Evolutionary conservation across 2,113 vertebrate genomes (phyloP), one percentile per base, ranked within the genome.

Genomic region (Pantherophis guttatus): DNA sequence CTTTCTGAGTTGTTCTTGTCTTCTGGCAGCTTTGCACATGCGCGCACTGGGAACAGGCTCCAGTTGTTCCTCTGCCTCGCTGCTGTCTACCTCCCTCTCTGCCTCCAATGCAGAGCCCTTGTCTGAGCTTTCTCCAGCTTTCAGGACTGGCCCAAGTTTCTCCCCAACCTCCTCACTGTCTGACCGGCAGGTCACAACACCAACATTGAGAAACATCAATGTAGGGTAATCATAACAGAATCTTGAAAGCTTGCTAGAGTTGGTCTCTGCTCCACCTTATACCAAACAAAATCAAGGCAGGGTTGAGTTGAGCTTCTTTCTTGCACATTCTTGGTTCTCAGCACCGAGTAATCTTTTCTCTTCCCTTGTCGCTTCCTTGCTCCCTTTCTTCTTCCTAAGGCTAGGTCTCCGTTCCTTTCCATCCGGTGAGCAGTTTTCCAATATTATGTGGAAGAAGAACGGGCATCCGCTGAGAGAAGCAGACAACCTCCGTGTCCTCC

Each of bases 361-460:
- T 81, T 39, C n/a, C 33, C 33, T 81, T 81, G 75, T 81, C 2
- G 2, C 7, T 39, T 39, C 7, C 75, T 81, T 44, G 15, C 75
- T 81, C 33, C 75, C 75, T 21, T 81, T 81, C 8, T 39, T 81
- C 75, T 81, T 81, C 75, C 75, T 19, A 81, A 81, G 75, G 75
- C 17, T 81, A 81, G 75, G 33, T 81, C 33, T 81, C 17, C 33
- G 0, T 81, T 81, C 75, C 75, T 81, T 81, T 44, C 17, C 75
- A 81, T 3, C 75, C 1, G 92, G 93, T 0, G 98, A 98, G 62
- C 95, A 97, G 54, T 97, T 98, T 52, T 97, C 97, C 94, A 98
- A 98, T 91, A 91, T 99, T 96, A 98, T 98, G 0, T 99, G 99
- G 99, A 97, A 98, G 95, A 98, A 98, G 96, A 98, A 99, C 48